Evolutionary conservation across 2,113 vertebrate genomes (phyloP), one percentile per base, ranked within the genome.

Genomic region (Hyperopisus bebe): DNA sequence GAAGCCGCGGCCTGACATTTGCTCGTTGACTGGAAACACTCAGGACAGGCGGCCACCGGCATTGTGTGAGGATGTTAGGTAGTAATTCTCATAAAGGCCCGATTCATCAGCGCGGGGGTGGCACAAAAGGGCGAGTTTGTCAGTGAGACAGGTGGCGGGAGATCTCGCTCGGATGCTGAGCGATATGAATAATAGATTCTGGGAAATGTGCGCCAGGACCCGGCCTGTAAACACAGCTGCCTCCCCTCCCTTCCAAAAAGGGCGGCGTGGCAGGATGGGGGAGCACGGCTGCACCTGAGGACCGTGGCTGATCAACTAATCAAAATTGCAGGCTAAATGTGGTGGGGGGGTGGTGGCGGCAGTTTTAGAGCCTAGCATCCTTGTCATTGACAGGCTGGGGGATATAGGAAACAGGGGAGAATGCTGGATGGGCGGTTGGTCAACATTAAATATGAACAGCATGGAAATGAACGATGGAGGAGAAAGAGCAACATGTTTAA

Each of bases 111-210:
- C 96, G 96, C 97, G 96, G 97, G 97, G 97, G 97, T 96, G 96
- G 97, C 96, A 97, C 96, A 97, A 97, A 97, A 97, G 97, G 96
- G 97, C 96, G 96, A 96, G 97, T 97, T 97, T 97, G 97, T 97
- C 96, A 97, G 95, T 96, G 96, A 97, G 97, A 97, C 97, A 97
- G 97, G 97, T 98, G 97, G 97, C 96, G 96, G 96, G 97, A 97
- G 97, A 97, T 97, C 97, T 97, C 97, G 96, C 97, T 96, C 97
- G 97, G 97, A 97, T 97, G 97, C 97, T 96, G 96, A 97, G 97
- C 97, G 96, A 97, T 97, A 98, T 98, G 97, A 98, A 98, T 98
- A 98, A 98, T 98, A 98, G 97, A 98, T 98, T 97, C 96, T 96
- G 96, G 95, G 96, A 96, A 95, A 96, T 97, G 95, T 95, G 97